These are phyloP conservation scores for Phoxinus phoxinus DNA, from an alignment of 2,113 vertebrate genomes.

Conservation along the genomic window DNA sequence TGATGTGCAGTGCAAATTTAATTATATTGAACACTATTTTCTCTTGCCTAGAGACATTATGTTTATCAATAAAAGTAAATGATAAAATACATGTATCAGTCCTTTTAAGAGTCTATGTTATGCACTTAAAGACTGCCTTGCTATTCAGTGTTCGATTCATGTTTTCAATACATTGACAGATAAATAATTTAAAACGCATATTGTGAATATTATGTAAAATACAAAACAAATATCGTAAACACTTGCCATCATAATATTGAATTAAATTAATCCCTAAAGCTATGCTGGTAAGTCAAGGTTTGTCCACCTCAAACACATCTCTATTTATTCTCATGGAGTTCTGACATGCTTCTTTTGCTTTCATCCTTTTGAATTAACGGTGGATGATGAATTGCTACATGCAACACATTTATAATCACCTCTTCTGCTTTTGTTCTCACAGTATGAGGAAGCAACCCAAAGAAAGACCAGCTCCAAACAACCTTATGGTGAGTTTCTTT, in stretches of 20 bases:
- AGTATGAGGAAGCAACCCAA: slow-evolving; percentile 96
- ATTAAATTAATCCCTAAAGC: not conserved
- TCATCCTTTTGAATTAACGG: not conserved
- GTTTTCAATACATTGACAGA: not conserved
- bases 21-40: not conserved
- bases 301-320: not conserved
- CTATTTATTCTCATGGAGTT: not conserved
- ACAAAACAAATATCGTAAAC: not conserved
- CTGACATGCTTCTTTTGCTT: not conserved
- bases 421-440: slow-evolving; percentile 53
- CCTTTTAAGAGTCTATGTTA: not conserved
- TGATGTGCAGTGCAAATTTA: not conserved
- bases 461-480: slow-evolving; percentile 94
- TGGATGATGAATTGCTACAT: not conserved
- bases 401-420: not conserved
- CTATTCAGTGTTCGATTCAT: not conserved
- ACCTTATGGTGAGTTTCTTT: slow-evolving; percentile 89
- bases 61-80: too few species aligned
- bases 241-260: not conserved
- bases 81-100: too few species aligned
- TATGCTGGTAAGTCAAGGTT: slow-evolving; percentile 16
- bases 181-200: not conserved
- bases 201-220: not conserved
- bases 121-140: not conserved
- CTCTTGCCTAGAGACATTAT: not conserved